Evolutionary conservation across 2,888 invertebrate genomes (phyloP).

Genomic region (Prenolepis imparis): DNA sequence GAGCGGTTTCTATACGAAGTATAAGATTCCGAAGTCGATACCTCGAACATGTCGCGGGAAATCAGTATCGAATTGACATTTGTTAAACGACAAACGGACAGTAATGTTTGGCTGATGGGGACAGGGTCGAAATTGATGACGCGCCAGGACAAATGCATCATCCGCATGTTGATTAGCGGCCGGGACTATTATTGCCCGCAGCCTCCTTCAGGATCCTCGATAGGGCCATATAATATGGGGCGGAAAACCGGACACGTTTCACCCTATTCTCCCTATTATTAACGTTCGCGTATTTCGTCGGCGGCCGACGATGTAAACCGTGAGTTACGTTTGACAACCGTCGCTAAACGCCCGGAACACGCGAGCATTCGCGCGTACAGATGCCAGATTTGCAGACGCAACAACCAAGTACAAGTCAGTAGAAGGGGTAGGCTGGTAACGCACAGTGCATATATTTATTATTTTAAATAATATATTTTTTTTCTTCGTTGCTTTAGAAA

Average conservation of each 20-base stretch:
- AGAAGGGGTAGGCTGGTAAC: no score
- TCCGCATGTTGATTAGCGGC: slow-evolving; percentile 65
- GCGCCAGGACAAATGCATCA: slow-evolving; percentile 65
- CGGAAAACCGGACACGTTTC: slow-evolving; percentile 25
- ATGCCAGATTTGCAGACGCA: no score
- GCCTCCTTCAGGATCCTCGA: slow-evolving; percentile 46
- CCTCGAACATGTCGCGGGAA: slow-evolving; percentile 20
- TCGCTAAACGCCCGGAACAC: slow-evolving; percentile 27
- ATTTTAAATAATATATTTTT: no score
- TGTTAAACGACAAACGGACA: slow-evolving; percentile 59
- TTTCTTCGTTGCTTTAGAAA: background rate
- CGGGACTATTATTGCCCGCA: slow-evolving; percentile 53
- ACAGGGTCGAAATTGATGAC: slow-evolving; percentile 65
- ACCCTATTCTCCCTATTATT: slow-evolving; percentile 26
- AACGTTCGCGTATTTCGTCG: slow-evolving; percentile 3
- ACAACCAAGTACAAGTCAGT: no score
- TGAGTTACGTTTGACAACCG: slow-evolving; percentile 47
- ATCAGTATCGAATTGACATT: slow-evolving; percentile 66
- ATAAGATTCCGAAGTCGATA: background rate
- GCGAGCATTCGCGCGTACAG: no score
- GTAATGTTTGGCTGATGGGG: slow-evolving; percentile 57
- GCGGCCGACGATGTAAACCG: slow-evolving; percentile 27
- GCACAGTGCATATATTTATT: no score
- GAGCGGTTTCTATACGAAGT: background rate
- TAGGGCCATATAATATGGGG: slow-evolving; percentile 30